Percentiles rank a stretch among this genome's conserved stretches.
Conservation (phyloP, 2,113 vertebrate species). For the Seriola dumerili region DNA sequence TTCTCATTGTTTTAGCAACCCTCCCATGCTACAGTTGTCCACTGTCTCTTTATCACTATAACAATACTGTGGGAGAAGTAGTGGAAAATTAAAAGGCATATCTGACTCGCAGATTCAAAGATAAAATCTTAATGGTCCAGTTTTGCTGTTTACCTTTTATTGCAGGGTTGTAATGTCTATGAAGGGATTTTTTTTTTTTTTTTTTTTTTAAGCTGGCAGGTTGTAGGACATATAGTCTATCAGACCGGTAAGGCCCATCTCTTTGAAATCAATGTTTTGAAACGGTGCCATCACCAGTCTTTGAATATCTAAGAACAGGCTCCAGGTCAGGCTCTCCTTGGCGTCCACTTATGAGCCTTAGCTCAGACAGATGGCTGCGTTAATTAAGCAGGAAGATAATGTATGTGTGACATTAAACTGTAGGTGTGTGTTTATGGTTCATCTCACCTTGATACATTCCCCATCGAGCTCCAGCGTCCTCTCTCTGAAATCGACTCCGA, state of each 20-base stretch:
- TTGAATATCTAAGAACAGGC: neutral
- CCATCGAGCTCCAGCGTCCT: conserved; percentile 80
- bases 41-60: neutral
- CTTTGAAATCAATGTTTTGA: neutral
- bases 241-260: neutral
- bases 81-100: neutral
- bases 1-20: neutral
- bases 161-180: neutral
- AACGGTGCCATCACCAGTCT: neutral
- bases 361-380: neutral
- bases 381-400: fast-evolving
- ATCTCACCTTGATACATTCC: conserved; percentile 81
- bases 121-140: neutral
- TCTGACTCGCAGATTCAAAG: neutral
- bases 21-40: too few species aligned
- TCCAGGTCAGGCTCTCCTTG: neutral
- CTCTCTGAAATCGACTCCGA: conserved; percentile 86
- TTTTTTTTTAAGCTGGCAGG: too few species aligned
- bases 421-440: neutral
- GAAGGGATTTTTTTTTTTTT: neutral
- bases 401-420: neutral
- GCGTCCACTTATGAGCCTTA: neutral
- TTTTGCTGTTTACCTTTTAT: neutral
- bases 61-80: neutral
- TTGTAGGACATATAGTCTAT: neutral